Evolutionary conservation across 23 tunicate species (phyloP), one percentile per base, ranked within the genome.

Genomic region (Aplidium turbinatum): DNA sequence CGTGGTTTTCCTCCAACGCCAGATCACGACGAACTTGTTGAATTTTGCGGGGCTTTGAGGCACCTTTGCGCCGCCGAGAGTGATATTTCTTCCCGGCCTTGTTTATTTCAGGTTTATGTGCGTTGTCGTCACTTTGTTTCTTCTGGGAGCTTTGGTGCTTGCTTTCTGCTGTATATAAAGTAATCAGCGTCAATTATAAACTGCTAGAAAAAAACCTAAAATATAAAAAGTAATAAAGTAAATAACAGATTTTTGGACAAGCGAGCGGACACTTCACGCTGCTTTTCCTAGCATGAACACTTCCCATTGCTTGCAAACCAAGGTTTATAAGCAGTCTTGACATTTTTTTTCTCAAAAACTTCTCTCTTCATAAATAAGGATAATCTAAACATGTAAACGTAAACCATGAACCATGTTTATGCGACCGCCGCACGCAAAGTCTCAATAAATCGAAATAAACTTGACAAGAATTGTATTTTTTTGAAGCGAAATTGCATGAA

Each of bases 31-130:
- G 16, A n/a, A 40, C 3, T 27, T 38, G 87, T 25, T 38, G 47
- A 68, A 81, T 72, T 72, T 70, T 47, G 63, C 87, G 78, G 72
- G 78, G 87, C 72, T 60, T 72, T 25, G 87, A 40, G n/a, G 70
- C 64, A 42, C 77, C 75, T 75, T 81, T 81, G 33, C 87, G 68
- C 87, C 87, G 87, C 77, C 79, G 87, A 47, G 46, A 27, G 2
- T 23, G 57, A 22, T 23, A 31, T 40, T 72, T 81, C 35, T 71
- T 71, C 63, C 40, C 64, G 73, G 42, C 62, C 78, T 72, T 58
- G 9, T 50, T 13, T 16, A 3, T 19, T 31, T 72, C 25, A 2
- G 18, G 3, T 58, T 58, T 32, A 32, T 58, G 46, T 63, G 18
- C 50, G 50, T 42, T 42, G 11, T 9, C 16, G 16, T 11, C 50